Evolutionary conservation across 2,797 vertebrate species (phyloP).

Genomic region (Hypotaenidia okinawae): DNA sequence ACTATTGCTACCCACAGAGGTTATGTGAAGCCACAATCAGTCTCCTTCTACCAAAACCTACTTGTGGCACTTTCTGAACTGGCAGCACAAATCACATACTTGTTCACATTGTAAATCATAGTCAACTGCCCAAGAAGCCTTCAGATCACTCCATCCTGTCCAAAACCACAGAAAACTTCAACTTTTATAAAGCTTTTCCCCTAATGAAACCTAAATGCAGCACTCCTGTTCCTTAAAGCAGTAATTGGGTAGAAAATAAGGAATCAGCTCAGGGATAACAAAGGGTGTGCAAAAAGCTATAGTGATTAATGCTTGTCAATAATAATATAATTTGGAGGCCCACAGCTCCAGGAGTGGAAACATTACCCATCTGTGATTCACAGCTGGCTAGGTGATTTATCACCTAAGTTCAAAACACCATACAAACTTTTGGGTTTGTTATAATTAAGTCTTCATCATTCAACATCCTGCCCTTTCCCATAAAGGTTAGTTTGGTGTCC

Average conservation of each 20-base stretch:
- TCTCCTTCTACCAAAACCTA: not conserved
- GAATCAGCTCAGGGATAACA: not conserved
- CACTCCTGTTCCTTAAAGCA: not conserved
- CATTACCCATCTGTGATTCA: not conserved
- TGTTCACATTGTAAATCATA: not conserved
- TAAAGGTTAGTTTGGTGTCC: not conserved
- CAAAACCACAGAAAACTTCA: not conserved
- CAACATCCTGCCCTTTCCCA: not conserved
- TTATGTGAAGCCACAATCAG: not conserved
- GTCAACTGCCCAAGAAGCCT: not conserved
- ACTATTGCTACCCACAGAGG: not conserved
- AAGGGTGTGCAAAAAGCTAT: constrained; percentile 1
- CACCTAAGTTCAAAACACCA: not conserved
- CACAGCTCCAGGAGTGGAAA: not conserved
- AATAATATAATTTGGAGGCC: not conserved
- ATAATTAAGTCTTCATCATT: not conserved
- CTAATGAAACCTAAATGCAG: not conserved
- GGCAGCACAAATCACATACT: not conserved
- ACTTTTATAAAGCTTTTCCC: not conserved
- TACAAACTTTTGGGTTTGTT: not conserved
- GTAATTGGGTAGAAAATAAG: not conserved
- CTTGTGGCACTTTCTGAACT: not conserved
- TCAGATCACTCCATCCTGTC: not conserved
- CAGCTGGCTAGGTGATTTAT: not conserved
- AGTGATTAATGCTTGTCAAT: not conserved